Conservation (phyloP, 2,888 invertebrate species). For the Drosophila nigricruria region DNA sequence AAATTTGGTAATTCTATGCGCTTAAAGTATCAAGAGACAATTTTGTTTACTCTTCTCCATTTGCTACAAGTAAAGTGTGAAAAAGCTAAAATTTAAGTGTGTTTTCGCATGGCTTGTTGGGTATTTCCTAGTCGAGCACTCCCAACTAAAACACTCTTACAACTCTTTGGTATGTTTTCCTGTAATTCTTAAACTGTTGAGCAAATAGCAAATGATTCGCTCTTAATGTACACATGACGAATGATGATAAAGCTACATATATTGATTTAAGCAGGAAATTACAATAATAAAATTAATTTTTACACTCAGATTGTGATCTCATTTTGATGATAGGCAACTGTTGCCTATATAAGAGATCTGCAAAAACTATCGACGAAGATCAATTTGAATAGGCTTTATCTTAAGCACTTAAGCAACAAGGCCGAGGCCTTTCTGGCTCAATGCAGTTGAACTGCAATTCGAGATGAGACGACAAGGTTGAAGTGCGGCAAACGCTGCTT, state of each 20-base stretch:
- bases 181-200: background rate
- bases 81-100: no score
- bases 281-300: no score
- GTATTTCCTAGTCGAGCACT: background rate
- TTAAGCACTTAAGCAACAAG: conserved; percentile 16
- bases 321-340: background rate
- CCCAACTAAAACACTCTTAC: background rate
- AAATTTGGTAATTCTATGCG: no score
- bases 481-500: background rate
- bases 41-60: no score
- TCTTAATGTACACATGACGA: background rate
- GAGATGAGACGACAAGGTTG: conserved; percentile 41
- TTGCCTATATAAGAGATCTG: background rate
- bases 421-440: conserved; percentile 16
- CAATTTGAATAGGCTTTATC: background rate
- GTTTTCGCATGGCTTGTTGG: background rate
- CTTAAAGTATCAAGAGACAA: no score
- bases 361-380: background rate
- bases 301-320: background rate
- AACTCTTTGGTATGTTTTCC: background rate
- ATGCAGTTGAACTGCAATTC: conserved; percentile 38
- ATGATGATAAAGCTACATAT: background rate
- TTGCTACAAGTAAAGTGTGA: no score
- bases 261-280: background rate
- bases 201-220: background rate